phyloP scores from a whole-genome alignment of 2,888 invertebrate genomes.

The Eumacrocentrus americanus region DNA sequence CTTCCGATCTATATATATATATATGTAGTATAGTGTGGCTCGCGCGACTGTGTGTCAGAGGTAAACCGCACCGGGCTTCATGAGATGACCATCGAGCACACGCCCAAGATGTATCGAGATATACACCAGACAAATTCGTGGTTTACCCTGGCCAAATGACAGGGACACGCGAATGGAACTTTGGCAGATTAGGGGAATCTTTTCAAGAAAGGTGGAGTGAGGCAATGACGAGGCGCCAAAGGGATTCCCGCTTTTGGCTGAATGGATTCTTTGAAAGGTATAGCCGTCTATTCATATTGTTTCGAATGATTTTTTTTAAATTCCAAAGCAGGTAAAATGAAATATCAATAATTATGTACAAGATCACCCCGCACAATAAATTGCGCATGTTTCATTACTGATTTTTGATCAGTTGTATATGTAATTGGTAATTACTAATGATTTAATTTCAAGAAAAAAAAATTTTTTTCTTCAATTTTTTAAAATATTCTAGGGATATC shows the following conservation, averaged over 20 bases:
- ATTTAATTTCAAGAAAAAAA: too few relatives aligned
- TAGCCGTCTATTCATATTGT: neutral
- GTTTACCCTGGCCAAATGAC: slow-evolving; percentile 25
- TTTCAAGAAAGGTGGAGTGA: slow-evolving; percentile 4
- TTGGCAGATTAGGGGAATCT: slow-evolving; percentile 16
- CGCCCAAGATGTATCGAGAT: slow-evolving; percentile 25
- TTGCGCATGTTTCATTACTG: too few relatives aligned
- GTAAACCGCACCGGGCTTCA: slow-evolving; percentile 6
- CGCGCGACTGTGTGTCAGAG: slow-evolving; percentile 10
- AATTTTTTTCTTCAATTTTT: too few relatives aligned
- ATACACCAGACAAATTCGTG: slow-evolving; percentile 16
- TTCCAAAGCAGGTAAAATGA: neutral
- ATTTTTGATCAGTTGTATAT: too few relatives aligned
- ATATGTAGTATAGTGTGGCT: neutral
- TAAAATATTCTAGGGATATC: too few relatives aligned
- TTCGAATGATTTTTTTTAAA: neutral
- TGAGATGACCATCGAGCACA: slow-evolving; percentile 7
- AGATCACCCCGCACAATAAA: too few relatives aligned
- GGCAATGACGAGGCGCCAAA: slow-evolving; percentile 20
- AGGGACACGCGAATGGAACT: slow-evolving; percentile 20
- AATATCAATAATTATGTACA: neutral
- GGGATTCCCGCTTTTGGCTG: slow-evolving; percentile 5
- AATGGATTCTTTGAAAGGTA: neutral
- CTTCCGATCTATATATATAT: neutral
- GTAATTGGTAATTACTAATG: too few relatives aligned